Evolutionary conservation across 2,888 invertebrate species (phyloP).

Genomic region (Spicauda simplicius): DNA sequence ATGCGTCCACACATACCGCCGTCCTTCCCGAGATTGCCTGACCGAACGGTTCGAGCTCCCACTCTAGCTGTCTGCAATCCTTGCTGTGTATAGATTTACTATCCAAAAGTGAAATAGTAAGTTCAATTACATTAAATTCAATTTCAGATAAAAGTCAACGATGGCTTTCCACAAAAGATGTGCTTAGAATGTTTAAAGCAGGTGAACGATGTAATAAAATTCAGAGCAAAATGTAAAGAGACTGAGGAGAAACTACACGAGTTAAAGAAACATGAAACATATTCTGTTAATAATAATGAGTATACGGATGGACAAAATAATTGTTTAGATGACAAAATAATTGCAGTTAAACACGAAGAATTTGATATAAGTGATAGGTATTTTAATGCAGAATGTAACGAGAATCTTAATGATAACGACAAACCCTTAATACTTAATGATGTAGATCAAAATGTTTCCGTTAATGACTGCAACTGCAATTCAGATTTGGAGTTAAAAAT

Average conservation of each 20-base stretch:
- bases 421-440: no score
- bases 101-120: no score
- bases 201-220: slow-evolving; percentile 49
- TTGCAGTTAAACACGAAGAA: neutral
- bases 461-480: no score
- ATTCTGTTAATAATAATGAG: neutral
- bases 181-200: slow-evolving; percentile 50
- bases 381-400: neutral
- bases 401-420: neutral
- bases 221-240: slow-evolving; percentile 54
- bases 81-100: no score
- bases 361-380: neutral
- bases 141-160: slow-evolving; percentile 51
- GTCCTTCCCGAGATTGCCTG: no score
- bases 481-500: neutral
- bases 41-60: no score
- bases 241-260: slow-evolving; percentile 48
- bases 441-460: no score
- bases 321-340: neutral
- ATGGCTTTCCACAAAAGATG: slow-evolving; percentile 59
- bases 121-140: no score
- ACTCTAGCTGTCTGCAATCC: no score
- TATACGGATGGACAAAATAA: neutral
- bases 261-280: slow-evolving; percentile 29
- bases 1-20: no score